Evolutionary conservation across 2,113 vertebrate genomes (phyloP), one percentile per base, ranked within the genome.

Genomic region (Diglossa brunneiventris): DNA sequence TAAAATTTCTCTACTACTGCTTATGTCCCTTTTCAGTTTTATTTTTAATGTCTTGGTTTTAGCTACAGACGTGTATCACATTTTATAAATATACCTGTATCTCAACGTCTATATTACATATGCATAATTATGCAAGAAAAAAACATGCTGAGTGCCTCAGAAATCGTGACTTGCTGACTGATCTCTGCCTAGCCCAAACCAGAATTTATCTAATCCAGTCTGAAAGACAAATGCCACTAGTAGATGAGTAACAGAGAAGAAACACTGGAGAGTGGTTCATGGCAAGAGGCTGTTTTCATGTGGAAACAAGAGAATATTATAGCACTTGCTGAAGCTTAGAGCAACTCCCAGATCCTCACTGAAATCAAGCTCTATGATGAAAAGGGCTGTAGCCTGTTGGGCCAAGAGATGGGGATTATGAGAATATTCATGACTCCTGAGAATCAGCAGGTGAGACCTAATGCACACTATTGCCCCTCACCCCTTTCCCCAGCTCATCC

Each of bases 381-480:
- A 97, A 98, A 96, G 92, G 61, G 37, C 89, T 95, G 94, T 97
- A 97, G 98, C 96, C 97, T 97, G 95, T 97, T 98, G 94, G 85
- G 63, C 87, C 70, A 97, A 97, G 97, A 97, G 98, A 93, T 1
- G 9, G 69, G 98, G 98, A 99, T 99, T 99, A 99, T 97, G 96
- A 92, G 98, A 98, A 98, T 98, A 98, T 99, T 99, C 98, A 99
- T 99, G 98, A 98, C 97, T 98, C 98, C 98, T 92, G 92, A 96
- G 98, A 98, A 98, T 97, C 98, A 98, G 98, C 98, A 99, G 99
- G 99, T 99, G 98, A 99, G 98, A 98, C 96, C 95, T 96, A 95
- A 86, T 96, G 97, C 96, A 90, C 59, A 47, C 88, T 86, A 77
- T 90, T 89, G 96, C 83, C 89, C 83, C 76, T 90, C 83, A 69